Conservation (phyloP, 1,140 invertebrate genomes). For the Dreissena rostriformis region DNA sequence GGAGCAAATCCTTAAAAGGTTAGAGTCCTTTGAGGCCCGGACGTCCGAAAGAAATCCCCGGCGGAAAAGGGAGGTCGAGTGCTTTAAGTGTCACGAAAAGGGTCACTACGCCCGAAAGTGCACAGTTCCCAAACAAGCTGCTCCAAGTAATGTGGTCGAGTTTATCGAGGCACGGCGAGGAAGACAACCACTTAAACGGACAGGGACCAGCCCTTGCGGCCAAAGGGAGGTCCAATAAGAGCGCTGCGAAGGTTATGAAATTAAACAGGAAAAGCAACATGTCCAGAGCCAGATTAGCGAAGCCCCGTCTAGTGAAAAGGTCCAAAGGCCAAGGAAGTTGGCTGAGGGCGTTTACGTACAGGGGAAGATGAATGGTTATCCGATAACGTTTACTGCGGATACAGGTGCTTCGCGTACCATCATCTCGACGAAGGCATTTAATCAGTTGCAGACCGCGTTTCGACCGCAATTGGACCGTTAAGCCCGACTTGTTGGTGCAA, state of each 20-base stretch:
- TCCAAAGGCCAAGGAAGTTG: background rate
- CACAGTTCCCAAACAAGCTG: background rate
- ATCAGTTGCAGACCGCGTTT: background rate
- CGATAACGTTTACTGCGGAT: background rate
- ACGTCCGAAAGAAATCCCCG: background rate
- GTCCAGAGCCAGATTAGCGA: no score
- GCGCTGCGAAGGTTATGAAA: background rate
- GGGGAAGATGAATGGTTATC: background rate
- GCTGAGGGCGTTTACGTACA: background rate
- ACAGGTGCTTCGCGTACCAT: background rate
- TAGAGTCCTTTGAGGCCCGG: background rate
- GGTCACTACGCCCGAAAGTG: background rate
- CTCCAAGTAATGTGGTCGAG: background rate
- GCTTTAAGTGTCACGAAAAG: slow-evolving; percentile 15
- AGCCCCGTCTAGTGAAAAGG: background rate
- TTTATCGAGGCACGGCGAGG: background rate
- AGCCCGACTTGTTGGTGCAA: slow-evolving; percentile 1
- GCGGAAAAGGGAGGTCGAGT: background rate
- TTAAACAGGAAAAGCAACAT: no score
- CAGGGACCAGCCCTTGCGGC: slow-evolving; percentile 17
- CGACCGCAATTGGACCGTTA: background rate
- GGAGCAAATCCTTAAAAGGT: background rate
- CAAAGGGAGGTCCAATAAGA: background rate
- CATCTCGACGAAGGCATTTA: background rate
- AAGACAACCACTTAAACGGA: slow-evolving; percentile 23